Base-by-base conservation (phyloP, 1,140 invertebrate species). In the Sitodiplosis mosellana region DNA sequence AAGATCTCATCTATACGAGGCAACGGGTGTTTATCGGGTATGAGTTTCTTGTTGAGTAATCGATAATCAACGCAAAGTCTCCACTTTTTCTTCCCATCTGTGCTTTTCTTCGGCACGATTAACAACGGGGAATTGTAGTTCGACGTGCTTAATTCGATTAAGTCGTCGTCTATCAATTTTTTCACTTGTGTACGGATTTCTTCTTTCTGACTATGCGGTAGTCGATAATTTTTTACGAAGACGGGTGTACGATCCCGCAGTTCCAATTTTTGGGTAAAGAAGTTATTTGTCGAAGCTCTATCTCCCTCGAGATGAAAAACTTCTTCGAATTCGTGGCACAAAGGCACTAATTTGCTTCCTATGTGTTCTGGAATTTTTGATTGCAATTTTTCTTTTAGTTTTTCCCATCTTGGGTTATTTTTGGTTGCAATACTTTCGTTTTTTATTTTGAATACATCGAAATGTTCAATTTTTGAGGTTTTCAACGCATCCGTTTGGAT, bases 1-100 rank as follows among this genome's bases (percentile, higher is more conserved):
- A 57, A n/a, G 46, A 53, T 54, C 19, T 70, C 66, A n/a, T 70
- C 63, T 17, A 75, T 69, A 5, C 56, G 43, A 0, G 70, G 71
- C 33, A n/a, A 73, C 51, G 36, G 55, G 45, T 47, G 50, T 44
- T 47, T 55, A 42, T 47, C 47, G 34, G 44, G 34, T 22, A 42
- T 33, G 6, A 48, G 50, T 15, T 47, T 22, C 41, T 49, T 45
- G 48, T 53, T 56, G 12, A 58, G 33, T 22, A 33, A 34, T 17
- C 70, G 37, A 51, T 59, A 73, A 49, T 64, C 59, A 3, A 57
- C 49, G 48, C 54, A 54, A 21, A 63, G 46, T 2, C 63, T 40
- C 50, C 51, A 55, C 50, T 49, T 52, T 40, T 48, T 48, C 1
- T 51, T 43, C 17, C 43, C 49, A 43, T 51, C 17, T 21, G 41